These are phyloP conservation scores for Isotomurus palustris DNA, from an alignment of 2,888 invertebrate species.

Conservation along the genomic window DNA sequence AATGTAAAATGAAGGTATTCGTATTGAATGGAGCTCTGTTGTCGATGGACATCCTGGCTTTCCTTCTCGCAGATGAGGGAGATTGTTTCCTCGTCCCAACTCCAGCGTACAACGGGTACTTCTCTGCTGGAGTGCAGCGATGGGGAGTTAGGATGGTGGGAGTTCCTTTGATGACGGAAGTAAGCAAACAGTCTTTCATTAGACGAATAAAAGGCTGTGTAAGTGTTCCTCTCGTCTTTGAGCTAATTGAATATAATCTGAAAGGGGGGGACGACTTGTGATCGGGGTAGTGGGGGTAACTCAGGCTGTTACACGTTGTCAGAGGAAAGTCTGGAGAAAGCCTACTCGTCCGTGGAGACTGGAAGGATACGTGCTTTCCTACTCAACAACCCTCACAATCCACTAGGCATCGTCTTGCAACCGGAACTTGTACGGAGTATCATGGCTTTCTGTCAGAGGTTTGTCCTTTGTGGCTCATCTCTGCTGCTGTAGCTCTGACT, in stretches of 20 bases:
- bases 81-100: slow-evolving; percentile 18
- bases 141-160: slow-evolving; percentile 21
- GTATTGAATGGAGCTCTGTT: slow-evolving; percentile 25
- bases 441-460: slow-evolving; percentile 36
- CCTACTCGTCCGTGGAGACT: slow-evolving; percentile 9
- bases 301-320: too few relatives aligned
- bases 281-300: too few relatives aligned
- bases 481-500: too few relatives aligned
- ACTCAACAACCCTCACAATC: slow-evolving; percentile 41
- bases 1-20: slow-evolving; percentile 23
- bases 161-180: slow-evolving; percentile 23
- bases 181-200: too few relatives aligned
- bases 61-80: slow-evolving; percentile 19
- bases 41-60: slow-evolving; percentile 20
- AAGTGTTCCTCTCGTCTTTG: not conserved
- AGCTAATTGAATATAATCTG: too few relatives aligned
- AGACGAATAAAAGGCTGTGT: not conserved
- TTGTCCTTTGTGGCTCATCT: too few relatives aligned
- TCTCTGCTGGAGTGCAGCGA: slow-evolving; percentile 20
- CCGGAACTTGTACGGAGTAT: slow-evolving; percentile 20
- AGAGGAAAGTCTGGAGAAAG: slow-evolving; percentile 26
- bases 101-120: slow-evolving; percentile 23
- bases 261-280: too few relatives aligned
- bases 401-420: slow-evolving; percentile 30
- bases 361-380: slow-evolving; percentile 29